Base-by-base conservation (phyloP, 2,113 vertebrate species). In the Miniopterus natalensis region DNA sequence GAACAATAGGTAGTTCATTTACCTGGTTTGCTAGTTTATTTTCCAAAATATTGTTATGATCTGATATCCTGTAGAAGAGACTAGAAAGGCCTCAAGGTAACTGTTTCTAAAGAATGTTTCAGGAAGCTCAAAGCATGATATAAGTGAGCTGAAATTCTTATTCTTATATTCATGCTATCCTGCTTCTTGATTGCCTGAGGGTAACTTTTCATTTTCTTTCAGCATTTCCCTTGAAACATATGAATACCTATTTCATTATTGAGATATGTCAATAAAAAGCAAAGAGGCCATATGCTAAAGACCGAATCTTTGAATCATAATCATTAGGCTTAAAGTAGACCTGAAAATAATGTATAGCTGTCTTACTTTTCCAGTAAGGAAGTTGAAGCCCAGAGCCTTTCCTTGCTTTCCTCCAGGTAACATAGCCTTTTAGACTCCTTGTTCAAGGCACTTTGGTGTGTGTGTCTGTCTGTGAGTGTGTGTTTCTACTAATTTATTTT, bases 21-120 rank as follows among this genome's bases (percentile, higher is more conserved):
- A 65, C 31, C 31, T 74, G 8, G 0, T 49, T 90, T 61, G 42
- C 18, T 92, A 53, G 45, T 86, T 89, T 74, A 47, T 80, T 88
- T 88, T 95, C 20, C 8, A 61, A 73, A 77, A 65, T 36, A 88
- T 47, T 92, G 27, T 92, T 90, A 29, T 71, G n/a, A 84, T 78
- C 36, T 83, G 8, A 2, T 75, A 55, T 29, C 10, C 87, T 88
- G 10, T 66, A 21, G n/a, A 90, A 94, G 20, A 92, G 40, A 55
- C 5, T 70, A 61, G n/a, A 79, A 94, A 21, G 11, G 4, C 25
- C 31, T 65, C 45, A 75, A 42, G 51, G n/a, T 85, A 51, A 61
- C 29, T 61, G 0, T 47, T 90, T 84, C 29, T 45, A 90, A 77
- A 20, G 27, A 80, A 47, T 57, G 31, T 73, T 77, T 45, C 13